Evolutionary conservation across 2,888 invertebrate genomes (phyloP).

Genomic region (Tenthredo livida): DNA sequence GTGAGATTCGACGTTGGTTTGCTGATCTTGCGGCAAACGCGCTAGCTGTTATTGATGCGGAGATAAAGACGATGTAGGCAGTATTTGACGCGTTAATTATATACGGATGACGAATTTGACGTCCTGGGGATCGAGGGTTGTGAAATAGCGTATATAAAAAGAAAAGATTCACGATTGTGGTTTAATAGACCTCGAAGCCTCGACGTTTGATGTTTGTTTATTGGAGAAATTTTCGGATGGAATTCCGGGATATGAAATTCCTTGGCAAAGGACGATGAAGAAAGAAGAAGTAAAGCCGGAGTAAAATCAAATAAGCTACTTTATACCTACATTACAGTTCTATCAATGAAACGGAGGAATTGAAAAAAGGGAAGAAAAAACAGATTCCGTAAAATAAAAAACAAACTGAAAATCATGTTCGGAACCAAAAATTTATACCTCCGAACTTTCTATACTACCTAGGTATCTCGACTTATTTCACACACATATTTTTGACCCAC

Average conservation of each 20-base stretch:
- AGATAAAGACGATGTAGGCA: not conserved
- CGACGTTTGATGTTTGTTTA: conserved; percentile 4
- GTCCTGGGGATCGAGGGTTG: not conserved
- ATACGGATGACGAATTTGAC: not conserved
- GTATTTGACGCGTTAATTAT: conserved; percentile 9
- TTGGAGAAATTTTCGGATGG: not conserved
- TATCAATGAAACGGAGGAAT: not conserved
- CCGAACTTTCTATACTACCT: conserved; percentile 30
- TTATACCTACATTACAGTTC: not conserved
- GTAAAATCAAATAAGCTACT: not conserved
- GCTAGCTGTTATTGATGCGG: not conserved
- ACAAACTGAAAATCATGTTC: not conserved
- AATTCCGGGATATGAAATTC: not conserved
- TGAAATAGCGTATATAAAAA: not conserved
- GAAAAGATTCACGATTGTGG: not conserved
- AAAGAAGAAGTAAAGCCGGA: not conserved
- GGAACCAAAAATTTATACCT: not conserved
- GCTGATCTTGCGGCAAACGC: not conserved
- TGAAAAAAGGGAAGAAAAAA: not conserved
- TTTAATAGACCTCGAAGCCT: not conserved
- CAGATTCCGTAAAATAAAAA: not conserved
- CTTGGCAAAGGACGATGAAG: not conserved
- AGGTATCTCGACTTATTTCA: not conserved
- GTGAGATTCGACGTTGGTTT: not conserved
- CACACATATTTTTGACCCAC: conserved; percentile 23